Evolutionary conservation across 2,888 invertebrate genomes (phyloP).

Genomic region (Gandaritis pyraliata): DNA sequence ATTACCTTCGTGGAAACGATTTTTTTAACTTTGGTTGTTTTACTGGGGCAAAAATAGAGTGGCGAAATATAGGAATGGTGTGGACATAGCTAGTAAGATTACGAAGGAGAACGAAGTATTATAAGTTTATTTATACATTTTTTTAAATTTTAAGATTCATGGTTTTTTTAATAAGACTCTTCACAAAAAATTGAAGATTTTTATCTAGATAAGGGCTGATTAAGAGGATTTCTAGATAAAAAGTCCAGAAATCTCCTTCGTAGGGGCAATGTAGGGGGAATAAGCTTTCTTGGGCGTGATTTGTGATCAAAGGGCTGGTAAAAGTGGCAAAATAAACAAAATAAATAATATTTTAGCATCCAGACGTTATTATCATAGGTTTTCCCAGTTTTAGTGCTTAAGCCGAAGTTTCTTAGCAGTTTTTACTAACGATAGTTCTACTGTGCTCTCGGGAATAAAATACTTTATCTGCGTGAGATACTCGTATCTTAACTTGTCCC

Average conservation of each 20-base stretch:
- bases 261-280: too few relatives aligned
- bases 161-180: too few relatives aligned
- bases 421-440: slow-evolving; percentile 15
- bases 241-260: too few relatives aligned
- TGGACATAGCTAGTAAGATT: background rate
- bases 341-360: slow-evolving; percentile 1
- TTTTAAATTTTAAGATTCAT: too few relatives aligned
- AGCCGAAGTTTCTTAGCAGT: slow-evolving; percentile 11
- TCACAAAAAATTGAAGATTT: too few relatives aligned
- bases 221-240: too few relatives aligned
- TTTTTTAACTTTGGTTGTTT: background rate
- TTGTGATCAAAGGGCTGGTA: too few relatives aligned
- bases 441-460: slow-evolving; percentile 9
- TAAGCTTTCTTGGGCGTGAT: too few relatives aligned
- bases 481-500: background rate
- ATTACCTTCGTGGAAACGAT: slow-evolving; percentile 6
- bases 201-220: too few relatives aligned
- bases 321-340: background rate
- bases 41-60: background rate
- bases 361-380: background rate
- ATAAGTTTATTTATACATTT: too few relatives aligned
- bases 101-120: too few relatives aligned
- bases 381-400: slow-evolving; percentile 10
- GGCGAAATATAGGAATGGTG: background rate
- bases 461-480: slow-evolving; percentile 3